These are phyloP conservation scores for Orientallactaga bullata DNA, from an alignment of 2,113 vertebrate genomes.

Conservation along the genomic window DNA sequence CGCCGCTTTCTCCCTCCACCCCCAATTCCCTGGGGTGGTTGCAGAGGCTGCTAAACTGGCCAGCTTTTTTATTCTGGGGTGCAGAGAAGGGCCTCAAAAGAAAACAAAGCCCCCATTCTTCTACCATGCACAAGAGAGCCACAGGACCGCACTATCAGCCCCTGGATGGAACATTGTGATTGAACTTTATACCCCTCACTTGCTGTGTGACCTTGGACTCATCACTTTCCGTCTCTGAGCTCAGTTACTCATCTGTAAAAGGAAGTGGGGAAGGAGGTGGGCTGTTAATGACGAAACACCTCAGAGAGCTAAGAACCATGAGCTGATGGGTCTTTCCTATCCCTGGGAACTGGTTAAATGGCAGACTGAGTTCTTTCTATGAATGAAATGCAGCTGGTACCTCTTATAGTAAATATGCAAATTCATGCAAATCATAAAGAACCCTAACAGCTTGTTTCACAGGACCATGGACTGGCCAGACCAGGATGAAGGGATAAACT, in stretches of 20 bases:
- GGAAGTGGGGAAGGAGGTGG: not conserved
- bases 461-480: conserved; percentile 14
- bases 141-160: not conserved
- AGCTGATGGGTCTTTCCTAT: conserved; percentile 34
- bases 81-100: conserved; percentile 20
- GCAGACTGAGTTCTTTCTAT: conserved; percentile 71
- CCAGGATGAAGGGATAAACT: not conserved
- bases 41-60: conserved; percentile 64
- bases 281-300: not conserved
- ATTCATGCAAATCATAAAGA: conserved; percentile 61
- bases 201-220: not conserved
- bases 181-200: not conserved
- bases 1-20: too few relatives aligned
- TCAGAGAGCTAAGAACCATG: not conserved
- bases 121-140: not conserved
- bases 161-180: not conserved
- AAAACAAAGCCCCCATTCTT: not conserved
- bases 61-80: conserved; percentile 79
- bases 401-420: conserved; percentile 13
- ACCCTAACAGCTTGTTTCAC: not conserved
- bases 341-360: not conserved
- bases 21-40: conserved; percentile 83
- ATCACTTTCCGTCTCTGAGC: conserved; percentile 55
- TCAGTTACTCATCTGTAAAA: conserved; percentile 33
- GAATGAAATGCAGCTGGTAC: conserved; percentile 41